Conservation (phyloP, 2,797 vertebrate species). For the Semotilus atromaculatus region DNA sequence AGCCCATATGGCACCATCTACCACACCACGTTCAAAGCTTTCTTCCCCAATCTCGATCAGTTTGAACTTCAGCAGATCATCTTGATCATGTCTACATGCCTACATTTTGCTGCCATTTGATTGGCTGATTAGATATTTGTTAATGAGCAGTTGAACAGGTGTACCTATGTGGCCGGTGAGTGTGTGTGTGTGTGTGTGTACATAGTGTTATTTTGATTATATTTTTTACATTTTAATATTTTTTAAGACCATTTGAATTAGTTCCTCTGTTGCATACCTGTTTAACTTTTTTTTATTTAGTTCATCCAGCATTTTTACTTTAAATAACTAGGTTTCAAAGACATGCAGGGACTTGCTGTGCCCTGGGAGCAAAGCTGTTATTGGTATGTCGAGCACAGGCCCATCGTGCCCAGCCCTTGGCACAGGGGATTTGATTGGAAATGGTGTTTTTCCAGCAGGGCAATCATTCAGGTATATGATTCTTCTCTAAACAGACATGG, state of each 20-base stretch:
- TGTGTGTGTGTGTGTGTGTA: background rate
- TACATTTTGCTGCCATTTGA: background rate
- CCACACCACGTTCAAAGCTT: background rate
- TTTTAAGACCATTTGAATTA: background rate
- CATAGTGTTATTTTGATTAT: too few species aligned
- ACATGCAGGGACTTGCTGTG: background rate
- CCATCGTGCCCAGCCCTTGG: slow-evolving; percentile 6
- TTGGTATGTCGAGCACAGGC: slow-evolving; percentile 1
- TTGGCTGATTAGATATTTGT: background rate
- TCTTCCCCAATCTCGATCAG: too few species aligned
- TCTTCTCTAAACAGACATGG: slow-evolving; percentile 36
- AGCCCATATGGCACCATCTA: background rate
- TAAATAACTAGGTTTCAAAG: background rate
- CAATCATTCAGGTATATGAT: slow-evolving; percentile 52
- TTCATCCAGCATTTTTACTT: background rate
- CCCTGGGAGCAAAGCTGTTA: background rate
- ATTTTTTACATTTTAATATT: background rate
- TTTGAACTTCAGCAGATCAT: background rate
- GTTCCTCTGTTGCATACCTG: background rate
- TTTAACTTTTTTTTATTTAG: background rate
- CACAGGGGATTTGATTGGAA: slow-evolving; percentile 43
- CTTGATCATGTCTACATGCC: background rate
- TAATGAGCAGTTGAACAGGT: background rate
- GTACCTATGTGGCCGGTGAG: background rate
- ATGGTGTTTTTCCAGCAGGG: slow-evolving; percentile 35